Base-by-base conservation (phyloP, 2,113 vertebrate genomes). In the Salvator merianae region DNA sequence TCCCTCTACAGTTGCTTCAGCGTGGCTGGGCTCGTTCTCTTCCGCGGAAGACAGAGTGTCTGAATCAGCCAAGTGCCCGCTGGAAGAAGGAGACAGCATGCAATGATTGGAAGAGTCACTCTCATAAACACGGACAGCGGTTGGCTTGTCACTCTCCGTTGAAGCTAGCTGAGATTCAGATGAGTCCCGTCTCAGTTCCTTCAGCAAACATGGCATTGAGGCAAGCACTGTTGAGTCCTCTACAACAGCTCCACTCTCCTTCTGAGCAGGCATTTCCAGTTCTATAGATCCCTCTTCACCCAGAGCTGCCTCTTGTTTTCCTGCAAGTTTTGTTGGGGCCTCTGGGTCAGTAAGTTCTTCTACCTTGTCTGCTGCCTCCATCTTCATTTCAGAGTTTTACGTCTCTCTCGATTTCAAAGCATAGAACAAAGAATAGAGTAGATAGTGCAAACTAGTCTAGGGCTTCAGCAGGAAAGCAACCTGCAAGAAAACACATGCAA, bases 61-160 rank as follows among this genome's bases (percentile, higher is more conserved):
- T 7, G 98, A 99, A 92, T 99, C 99, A 3, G 98, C 99, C 81
- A 99, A 95, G 91, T 99, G 97, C 84, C 98, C 99, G 0, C 98
- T 99, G 92, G 98, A 99, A 84, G 99, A 99, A 79, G 99, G 98
- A 34, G 99, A 99, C 78, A 98, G 97, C 97, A 98, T 98, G 95
- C 98, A 99, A 83, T 97, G 97, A 69, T 99, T 98, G 55, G 99
- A 99, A 86, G 98, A 99, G 95, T 99, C 98, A 92, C 99, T 99
- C 93, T 99, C 98, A 5, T 99, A 98, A 88, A 97, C 90, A 34
- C 85, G 95, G 68, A 93, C 92, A 28, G 96, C 87, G 0, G 82
- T 82, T 0, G 96, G 96, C 88, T 97, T 98, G 81, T 98, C 97
- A 0, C 97, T 97, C 71, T 97, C 97, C 0, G 97, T 97, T 4